Base-by-base conservation (phyloP, 1,140 invertebrate genomes). In the Nephila pilipes region DNA sequence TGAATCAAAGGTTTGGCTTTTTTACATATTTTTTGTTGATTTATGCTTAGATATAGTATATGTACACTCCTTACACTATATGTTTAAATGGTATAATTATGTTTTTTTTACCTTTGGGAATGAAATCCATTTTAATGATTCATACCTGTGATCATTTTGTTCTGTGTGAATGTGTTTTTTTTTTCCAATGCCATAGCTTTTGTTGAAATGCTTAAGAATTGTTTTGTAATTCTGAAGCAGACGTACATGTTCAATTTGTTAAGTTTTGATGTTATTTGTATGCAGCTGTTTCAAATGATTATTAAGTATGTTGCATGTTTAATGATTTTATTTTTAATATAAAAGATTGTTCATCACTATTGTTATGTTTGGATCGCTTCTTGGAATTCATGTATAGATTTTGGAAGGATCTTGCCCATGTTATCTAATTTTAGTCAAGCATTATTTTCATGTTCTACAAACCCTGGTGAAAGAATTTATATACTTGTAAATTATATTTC, bases 181-280 rank as follows among this genome's bases (percentile, higher is more conserved):
- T 85, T 87, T 80, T 87, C 4, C n/a, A 60, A 58, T 65, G 63
- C 87, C 32, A 88, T 46, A 69, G 22, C 58, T 69, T 58, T 88
- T 25, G 54, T 57, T 57, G 22, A 55, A 83, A 55, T 29, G 81
- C 46, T 83, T 8, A 57, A 83, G 54, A 83, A 57, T 83, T 83
- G 20, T 75, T 60, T 75, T 87, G 57, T 63, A 36, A 58, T 87
- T 87, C 32, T 87, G 63, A 32, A 60, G 69, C 85, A 63, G 8
- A 87, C 36, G 25, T 88, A 54, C 54, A n/a, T 91, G 89, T 83
- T 83, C 57, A 91, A 65, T 83, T 87, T 93, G 91, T 93, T 93
- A 87, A 93, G 85, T 93, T 93, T 93, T 75, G 58, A 87, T 80
- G 91, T 93, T 93, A 87, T 79, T 80, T 93, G 91, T 93, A 65